Base-by-base conservation (phyloP, 2,888 invertebrate species). In the Drosophila koepferae region DNA sequence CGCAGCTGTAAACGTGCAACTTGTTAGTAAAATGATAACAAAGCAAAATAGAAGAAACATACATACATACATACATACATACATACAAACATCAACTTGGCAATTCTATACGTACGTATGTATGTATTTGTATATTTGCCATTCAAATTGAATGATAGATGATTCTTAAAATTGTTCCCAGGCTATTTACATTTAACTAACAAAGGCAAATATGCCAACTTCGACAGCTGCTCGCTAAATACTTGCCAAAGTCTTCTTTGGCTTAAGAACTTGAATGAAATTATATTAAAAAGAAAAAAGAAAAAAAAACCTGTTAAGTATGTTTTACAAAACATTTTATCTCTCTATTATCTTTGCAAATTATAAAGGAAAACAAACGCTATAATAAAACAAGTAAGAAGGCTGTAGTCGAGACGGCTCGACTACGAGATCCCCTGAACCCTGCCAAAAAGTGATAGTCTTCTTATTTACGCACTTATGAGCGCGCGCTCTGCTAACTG, bases 21-120 rank as follows among this genome's bases (percentile, higher is more conserved):
- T 71, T 58, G 61, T 70, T 70, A 56, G 38, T 31, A 51, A 36
- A 56, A 44, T 55, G 61, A 38, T 44, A 55, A 41, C 48, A 49
- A 51, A 38, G 36, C 46, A 23, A n/a, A 46, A 51, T 23, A 2
- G 10, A n/a, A 4, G 44, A 65, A 40, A 14, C 16, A n/a, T 9
- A 58, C 3, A 36, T 36, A 18, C 2, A 14, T 12, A 28, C 28
- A 43, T 16, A 40, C 7, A 16, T 2, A 6, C 1, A 36, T 36
- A n/a, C n/a, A n/a, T n/a, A n/a, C n/a, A n/a, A n/a, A n/a, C n/a
- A n/a, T n/a, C n/a, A 4, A 10, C 20, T 23, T 23, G 23, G 23
- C 23, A 20, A 14, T 14, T 38, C 14, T 38, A 36, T 10, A 12
- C 34, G 5, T 34, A 9, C 9, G 16, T 28, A 43, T 43, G 2